Evolutionary conservation across 2,888 invertebrate genomes (phyloP).

Genomic region (Apomyelois bistriatella): DNA sequence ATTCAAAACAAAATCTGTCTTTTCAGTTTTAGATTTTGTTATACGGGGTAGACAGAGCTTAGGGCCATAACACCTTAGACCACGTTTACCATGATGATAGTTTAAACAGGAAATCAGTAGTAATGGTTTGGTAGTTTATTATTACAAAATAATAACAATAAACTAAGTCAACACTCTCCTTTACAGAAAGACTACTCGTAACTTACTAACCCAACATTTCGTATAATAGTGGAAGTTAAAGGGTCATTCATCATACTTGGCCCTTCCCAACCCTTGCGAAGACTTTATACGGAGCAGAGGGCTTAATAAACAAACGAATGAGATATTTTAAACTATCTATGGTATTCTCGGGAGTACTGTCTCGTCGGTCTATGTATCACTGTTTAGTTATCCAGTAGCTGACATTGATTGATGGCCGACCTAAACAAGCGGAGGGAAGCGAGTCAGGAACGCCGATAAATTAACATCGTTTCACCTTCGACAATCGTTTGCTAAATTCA

Average conservation of each 20-base stretch:
- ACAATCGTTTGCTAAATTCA: conserved; percentile 25
- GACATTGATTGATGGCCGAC: conserved; percentile 50
- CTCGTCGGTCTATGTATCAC: conserved; percentile 40
- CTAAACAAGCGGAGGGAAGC: conserved; percentile 36
- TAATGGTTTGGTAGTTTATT: background rate
- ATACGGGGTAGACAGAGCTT: too few relatives aligned
- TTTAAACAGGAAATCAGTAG: too few relatives aligned
- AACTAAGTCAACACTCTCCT: background rate
- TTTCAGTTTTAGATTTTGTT: too few relatives aligned
- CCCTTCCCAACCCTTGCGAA: conserved; percentile 6
- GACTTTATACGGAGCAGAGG: conserved; percentile 6
- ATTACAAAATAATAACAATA: background rate
- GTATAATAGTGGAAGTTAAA: conserved; percentile 18
- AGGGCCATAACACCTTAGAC: too few relatives aligned
- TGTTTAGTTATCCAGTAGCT: conserved; percentile 42
- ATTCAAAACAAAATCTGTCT: too few relatives aligned
- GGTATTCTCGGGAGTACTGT: conserved; percentile 18
- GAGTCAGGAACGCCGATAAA: background rate
- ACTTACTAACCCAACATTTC: conserved; percentile 17
- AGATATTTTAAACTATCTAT: conserved; percentile 18
- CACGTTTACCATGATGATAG: too few relatives aligned
- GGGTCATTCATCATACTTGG: conserved; percentile 17
- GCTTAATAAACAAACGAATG: conserved; percentile 16
- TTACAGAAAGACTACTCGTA: conserved; percentile 1
- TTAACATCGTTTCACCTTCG: conserved; percentile 7